Evolutionary conservation across 2,113 vertebrate species (phyloP).

Genomic region (Centrocercus urophasianus): DNA sequence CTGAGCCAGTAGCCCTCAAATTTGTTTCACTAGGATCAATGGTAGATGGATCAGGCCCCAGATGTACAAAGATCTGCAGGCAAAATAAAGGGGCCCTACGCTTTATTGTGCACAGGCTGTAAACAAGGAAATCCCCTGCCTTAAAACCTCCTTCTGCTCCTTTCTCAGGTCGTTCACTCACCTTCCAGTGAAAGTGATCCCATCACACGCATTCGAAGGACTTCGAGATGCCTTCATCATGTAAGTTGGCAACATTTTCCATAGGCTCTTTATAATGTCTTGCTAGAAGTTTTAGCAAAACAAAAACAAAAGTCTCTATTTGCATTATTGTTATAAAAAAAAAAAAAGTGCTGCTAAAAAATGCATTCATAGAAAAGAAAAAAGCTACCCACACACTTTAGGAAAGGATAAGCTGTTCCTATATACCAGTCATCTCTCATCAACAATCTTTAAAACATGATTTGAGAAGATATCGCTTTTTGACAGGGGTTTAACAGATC

Average conservation of each 20-base stretch:
- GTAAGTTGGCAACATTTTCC: constrained; percentile 79
- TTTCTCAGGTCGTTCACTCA: constrained; percentile 84
- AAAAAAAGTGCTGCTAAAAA: constrained; percentile 17
- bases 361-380: not conserved
- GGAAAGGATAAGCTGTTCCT: not conserved
- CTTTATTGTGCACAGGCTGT: not conserved
- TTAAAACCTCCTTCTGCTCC: not conserved
- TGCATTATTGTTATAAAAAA: not conserved
- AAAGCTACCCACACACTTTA: not conserved
- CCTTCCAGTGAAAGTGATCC: constrained; percentile 84
- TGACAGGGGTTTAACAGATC: constrained; percentile 53
- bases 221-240: constrained; percentile 86
- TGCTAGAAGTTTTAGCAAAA: constrained; percentile 1
- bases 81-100: not conserved
- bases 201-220: constrained; percentile 86
- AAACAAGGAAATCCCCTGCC: not conserved
- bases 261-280: not conserved
- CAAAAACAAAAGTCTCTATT: not conserved
- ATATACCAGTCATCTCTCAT: not conserved
- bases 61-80: not conserved
- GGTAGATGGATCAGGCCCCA: not conserved
- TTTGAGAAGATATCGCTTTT: constrained; percentile 53
- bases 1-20: not conserved
- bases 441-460: not conserved
- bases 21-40: not conserved